Percentiles rank a stretch among this genome's conserved stretches.
These are phyloP conservation scores for Hirtodrosophila confusa DNA, from an alignment of 2,888 invertebrate genomes.

Conservation along the genomic window DNA sequence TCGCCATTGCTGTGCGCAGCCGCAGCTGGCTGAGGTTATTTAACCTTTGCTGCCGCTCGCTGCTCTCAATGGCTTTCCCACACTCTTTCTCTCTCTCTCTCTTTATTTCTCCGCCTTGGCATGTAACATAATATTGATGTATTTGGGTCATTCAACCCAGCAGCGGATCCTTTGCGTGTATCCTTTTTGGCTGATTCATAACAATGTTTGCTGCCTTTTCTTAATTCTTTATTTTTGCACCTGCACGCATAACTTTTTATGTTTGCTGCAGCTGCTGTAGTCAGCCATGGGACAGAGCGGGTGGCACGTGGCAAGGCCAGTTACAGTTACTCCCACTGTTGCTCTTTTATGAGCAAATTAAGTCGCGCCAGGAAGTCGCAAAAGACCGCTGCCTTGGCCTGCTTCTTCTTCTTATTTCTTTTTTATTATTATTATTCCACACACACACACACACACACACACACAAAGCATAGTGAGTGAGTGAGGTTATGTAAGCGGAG, in stretches of 20 bases:
- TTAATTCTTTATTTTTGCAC: conserved; percentile 41
- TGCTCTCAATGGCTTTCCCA: conserved; percentile 3
- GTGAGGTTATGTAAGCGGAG: not conserved
- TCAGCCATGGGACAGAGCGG: not conserved
- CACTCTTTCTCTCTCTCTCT: not conserved
- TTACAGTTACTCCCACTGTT: conserved; percentile 3
- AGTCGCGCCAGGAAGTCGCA: conserved; percentile 71
- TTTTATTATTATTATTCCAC: conserved; percentile 48
- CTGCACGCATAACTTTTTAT: conserved; percentile 37
- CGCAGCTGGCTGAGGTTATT: conserved; percentile 71
- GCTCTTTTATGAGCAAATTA: conserved; percentile 63
- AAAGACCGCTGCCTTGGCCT: conserved; percentile 36
- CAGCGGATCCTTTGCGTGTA: conserved; percentile 34
- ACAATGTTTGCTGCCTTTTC: conserved; percentile 17
- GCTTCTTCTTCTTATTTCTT: not conserved
- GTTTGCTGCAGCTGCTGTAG: conserved; percentile 51
- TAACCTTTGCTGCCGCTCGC: conserved; percentile 37
- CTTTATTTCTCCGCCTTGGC: too few species aligned
- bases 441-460: conserved; percentile 31
- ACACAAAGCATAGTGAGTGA: conserved; percentile 6
- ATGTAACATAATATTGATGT: conserved; percentile 61
- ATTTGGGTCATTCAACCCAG: conserved; percentile 73
- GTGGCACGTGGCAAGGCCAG: conserved; percentile 69
- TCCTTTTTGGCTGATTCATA: conserved; percentile 41
- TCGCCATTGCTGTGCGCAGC: conserved; percentile 52